These are phyloP conservation scores for Macroteleia sp. DNA, from an alignment of 2,888 invertebrate genomes.

Conservation along the genomic window DNA sequence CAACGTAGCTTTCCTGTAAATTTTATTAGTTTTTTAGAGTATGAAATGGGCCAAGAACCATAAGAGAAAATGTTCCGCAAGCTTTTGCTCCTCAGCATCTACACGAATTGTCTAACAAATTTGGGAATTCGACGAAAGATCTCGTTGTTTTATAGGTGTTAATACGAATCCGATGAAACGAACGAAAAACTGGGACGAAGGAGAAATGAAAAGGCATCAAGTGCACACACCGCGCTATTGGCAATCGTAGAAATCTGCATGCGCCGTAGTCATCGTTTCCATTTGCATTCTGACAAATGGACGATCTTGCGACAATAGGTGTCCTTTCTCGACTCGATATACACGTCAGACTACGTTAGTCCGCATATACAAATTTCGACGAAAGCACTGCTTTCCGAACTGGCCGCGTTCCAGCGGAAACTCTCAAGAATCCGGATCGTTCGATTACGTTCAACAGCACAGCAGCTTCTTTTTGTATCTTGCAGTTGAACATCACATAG, in stretches of 20 bases:
- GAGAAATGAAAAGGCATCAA: constrained; percentile 16
- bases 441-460: constrained; percentile 68
- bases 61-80: too few species aligned
- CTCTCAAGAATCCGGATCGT: constrained; percentile 66
- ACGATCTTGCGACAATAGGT: constrained; percentile 74
- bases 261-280: constrained; percentile 59
- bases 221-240: constrained; percentile 49
- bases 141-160: constrained; percentile 2
- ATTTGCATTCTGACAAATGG: constrained; percentile 71
- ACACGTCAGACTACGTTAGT: constrained; percentile 70
- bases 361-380: constrained; percentile 74
- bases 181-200: background rate
- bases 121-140: background rate
- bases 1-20: too few species aligned
- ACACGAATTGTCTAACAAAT: background rate
- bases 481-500: constrained; percentile 22
- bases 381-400: constrained; percentile 76
- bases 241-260: constrained; percentile 66
- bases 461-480: constrained; percentile 55
- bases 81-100: too few species aligned
- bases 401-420: constrained; percentile 74
- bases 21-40: too few species aligned
- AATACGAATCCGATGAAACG: background rate
- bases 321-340: constrained; percentile 67
- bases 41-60: too few species aligned